Conservation (phyloP, 2,113 vertebrate genomes). For the Antechinus flavipes region DNA sequence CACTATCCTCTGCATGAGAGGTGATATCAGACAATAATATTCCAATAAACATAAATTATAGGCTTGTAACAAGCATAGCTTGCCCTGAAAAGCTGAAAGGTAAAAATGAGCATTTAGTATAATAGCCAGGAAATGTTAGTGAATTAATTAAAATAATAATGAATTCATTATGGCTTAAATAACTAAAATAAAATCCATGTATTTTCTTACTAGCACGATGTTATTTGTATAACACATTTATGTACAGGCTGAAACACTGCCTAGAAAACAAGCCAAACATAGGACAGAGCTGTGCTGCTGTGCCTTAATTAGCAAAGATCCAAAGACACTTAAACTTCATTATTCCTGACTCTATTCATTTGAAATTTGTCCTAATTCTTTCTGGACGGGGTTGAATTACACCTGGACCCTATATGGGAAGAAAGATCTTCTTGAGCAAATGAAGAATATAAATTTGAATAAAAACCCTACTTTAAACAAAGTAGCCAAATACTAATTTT, state of each 20-base stretch:
- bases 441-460: neutral
- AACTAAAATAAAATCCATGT: neutral
- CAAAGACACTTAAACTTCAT: neutral
- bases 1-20: neutral
- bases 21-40: neutral
- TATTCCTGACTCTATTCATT: neutral
- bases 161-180: neutral
- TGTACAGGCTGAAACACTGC: neutral
- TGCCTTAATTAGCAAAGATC: neutral
- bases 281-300: neutral
- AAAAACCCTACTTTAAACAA: neutral
- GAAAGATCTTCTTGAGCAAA: neutral
- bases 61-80: neutral
- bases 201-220: neutral
- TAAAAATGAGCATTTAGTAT: neutral
- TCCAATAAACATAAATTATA: neutral
- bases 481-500: neutral
- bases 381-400: neutral
- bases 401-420: neutral
- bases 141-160: neutral
- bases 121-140: neutral
- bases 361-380: neutral
- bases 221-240: neutral
- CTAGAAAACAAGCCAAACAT: neutral
- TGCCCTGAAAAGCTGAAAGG: neutral